Percentiles rank a stretch among this genome's conserved stretches.
These are phyloP conservation scores for Danaus chrysippus DNA, from an alignment of 2,888 invertebrate species.

Conservation along the genomic window DNA sequence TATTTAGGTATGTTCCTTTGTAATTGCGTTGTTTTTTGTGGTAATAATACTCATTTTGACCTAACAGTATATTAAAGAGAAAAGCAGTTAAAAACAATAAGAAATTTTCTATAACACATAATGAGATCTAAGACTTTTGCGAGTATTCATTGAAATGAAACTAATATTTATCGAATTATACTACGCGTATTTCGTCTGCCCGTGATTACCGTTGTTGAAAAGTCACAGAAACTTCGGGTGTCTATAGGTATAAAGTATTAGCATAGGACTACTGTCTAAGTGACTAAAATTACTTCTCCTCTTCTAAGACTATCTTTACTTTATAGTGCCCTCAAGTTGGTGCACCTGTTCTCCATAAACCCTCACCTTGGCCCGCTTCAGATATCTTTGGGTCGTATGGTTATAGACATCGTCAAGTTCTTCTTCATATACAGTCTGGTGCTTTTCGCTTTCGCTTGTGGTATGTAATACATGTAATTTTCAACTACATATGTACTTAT, in stretches of 20 bases:
- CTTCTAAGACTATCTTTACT: constrained; percentile 13
- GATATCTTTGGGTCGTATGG: constrained; percentile 93
- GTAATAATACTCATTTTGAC: constrained; percentile 3
- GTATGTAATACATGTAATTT: constrained; percentile 65
- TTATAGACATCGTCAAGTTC: constrained; percentile 95
- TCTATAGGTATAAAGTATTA: too few relatives aligned
- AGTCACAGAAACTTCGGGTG: too few relatives aligned
- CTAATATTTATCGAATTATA: too few relatives aligned
- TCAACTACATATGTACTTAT: background rate
- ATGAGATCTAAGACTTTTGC: too few relatives aligned
- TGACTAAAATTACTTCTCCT: background rate
- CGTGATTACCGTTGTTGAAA: too few relatives aligned
- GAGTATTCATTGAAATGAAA: too few relatives aligned
- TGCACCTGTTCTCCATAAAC: constrained; percentile 95
- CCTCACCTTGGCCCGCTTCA: constrained; percentile 95
- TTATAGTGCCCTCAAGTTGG: constrained; percentile 90
- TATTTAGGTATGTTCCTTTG: constrained; percentile 82
- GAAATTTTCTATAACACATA: too few relatives aligned
- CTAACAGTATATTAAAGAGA: too few relatives aligned
- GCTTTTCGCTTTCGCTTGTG: constrained; percentile 95
- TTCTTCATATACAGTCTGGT: constrained; percentile 93
- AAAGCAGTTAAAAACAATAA: too few relatives aligned
- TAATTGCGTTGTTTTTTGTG: background rate
- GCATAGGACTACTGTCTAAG: too few relatives aligned
- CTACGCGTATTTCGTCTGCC: too few relatives aligned